Percentiles rank a stretch among this genome's conserved stretches.
phyloP scores from a whole-genome alignment of 2,888 invertebrate species.

The Tetramorium bicarinatum region DNA sequence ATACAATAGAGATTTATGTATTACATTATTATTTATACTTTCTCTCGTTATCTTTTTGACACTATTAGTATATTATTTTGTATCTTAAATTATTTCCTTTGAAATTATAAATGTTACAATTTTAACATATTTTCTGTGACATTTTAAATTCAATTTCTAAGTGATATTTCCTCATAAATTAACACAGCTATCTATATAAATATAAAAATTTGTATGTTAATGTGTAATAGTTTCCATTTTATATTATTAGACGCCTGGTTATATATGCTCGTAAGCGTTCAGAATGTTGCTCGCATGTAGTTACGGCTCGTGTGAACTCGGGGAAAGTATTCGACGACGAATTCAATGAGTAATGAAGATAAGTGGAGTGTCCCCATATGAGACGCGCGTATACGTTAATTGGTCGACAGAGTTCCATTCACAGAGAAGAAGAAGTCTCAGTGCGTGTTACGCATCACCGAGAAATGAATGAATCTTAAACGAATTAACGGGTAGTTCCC shows the following conservation, averaged over 20 bases:
- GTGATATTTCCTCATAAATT: neutral
- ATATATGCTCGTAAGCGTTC: neutral
- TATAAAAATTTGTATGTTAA: neutral
- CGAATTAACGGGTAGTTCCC: slow-evolving; percentile 3
- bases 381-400: slow-evolving; percentile 23
- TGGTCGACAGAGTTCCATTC: slow-evolving; percentile 39
- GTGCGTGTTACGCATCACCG: slow-evolving; percentile 28
- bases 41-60: neutral
- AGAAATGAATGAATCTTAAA: slow-evolving; percentile 44
- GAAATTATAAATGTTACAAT: neutral
- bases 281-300: neutral
- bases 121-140: neutral
- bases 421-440: slow-evolving; percentile 27
- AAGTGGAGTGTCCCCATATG: slow-evolving; percentile 22
- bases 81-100: neutral
- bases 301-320: slow-evolving; percentile 4
- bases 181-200: neutral
- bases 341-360: slow-evolving; percentile 38
- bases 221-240: neutral
- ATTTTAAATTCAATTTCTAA: neutral
- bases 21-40: neutral
- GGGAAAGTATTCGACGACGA: slow-evolving; percentile 16
- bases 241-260: neutral
- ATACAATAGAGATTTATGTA: neutral
- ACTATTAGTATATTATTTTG: neutral